A percentile compares a stretch with the other conserved stretches of the same genome.
phyloP scores from a whole-genome alignment of 2,113 vertebrate genomes.

The Tretioscincus oriximinensis region DNA sequence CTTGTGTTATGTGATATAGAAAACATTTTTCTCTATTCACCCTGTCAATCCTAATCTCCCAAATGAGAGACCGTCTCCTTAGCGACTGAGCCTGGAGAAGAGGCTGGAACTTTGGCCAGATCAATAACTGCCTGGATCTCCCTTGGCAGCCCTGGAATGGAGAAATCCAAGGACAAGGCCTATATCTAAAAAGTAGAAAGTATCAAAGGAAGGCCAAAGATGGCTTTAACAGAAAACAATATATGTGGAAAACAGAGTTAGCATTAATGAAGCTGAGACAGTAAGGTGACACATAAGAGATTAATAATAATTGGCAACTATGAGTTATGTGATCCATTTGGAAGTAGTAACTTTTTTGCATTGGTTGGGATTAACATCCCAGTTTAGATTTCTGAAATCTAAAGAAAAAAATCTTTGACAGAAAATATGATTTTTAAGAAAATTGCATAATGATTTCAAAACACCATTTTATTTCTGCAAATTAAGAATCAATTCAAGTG shows the following conservation, averaged over 20 bases:
- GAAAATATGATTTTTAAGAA: slow-evolving; percentile 20
- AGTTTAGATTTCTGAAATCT: slow-evolving; percentile 21
- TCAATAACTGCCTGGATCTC: too few species aligned
- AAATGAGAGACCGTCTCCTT: too few species aligned
- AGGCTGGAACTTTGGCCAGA: too few species aligned
- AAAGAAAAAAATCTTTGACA: too few species aligned
- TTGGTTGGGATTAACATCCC: background rate
- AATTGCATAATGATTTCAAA: background rate
- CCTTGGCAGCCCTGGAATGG: too few species aligned
- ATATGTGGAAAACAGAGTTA: background rate
- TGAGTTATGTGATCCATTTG: slow-evolving; percentile 19
- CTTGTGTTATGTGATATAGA: too few species aligned
- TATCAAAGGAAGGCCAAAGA: background rate
- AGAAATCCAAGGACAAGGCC: background rate
- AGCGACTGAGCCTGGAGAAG: too few species aligned
- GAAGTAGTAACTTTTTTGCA: slow-evolving; percentile 17
- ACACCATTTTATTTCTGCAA: background rate
- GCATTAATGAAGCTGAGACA: slow-evolving; percentile 4
- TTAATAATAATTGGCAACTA: slow-evolving; percentile 5
- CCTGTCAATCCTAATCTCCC: too few species aligned
- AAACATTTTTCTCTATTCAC: too few species aligned
- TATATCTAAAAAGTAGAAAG: background rate
- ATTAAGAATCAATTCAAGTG: background rate
- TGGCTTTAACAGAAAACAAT: background rate
- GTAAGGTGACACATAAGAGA: slow-evolving; percentile 27